A percentile compares a stretch with the other conserved stretches of the same genome.
Conservation (phyloP, 2,888 invertebrate genomes). For the Agrenia bidenticulata region DNA sequence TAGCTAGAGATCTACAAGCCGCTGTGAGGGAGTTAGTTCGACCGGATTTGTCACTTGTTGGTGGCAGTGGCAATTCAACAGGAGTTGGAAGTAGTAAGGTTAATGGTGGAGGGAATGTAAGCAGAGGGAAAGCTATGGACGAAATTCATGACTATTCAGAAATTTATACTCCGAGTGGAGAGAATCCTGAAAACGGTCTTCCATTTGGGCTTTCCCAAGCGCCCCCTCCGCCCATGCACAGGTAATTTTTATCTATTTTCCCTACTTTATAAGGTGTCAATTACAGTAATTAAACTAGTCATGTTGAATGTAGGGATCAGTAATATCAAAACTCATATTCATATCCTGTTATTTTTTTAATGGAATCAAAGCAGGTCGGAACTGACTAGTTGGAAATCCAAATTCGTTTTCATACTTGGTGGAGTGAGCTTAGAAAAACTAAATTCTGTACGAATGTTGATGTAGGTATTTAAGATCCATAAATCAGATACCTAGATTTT, state of each 20-base stretch:
- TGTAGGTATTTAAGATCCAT: too few relatives aligned
- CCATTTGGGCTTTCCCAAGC: conserved; percentile 61
- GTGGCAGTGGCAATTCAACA: conserved; percentile 55
- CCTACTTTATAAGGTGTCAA: too few relatives aligned
- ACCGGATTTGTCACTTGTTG: conserved; percentile 45
- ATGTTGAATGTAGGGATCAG: too few relatives aligned
- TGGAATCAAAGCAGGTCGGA: too few relatives aligned
- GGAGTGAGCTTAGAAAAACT: too few relatives aligned
- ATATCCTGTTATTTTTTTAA: too few relatives aligned
- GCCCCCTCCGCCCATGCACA: conserved; percentile 86
- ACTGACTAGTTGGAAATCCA: too few relatives aligned
- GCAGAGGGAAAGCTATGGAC: conserved; percentile 49
- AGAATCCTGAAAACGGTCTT: conserved; percentile 57
- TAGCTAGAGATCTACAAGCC: conserved; percentile 62
- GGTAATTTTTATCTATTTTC: conserved; percentile 58
- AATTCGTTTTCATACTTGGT: too few relatives aligned
- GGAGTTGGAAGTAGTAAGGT: conserved; percentile 55
- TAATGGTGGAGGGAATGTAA: conserved; percentile 30
- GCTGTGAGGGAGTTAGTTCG: conserved; percentile 63
- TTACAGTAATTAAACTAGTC: too few relatives aligned
- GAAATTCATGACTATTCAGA: conserved; percentile 82
- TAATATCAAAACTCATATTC: too few relatives aligned
- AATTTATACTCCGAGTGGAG: conserved; percentile 88
- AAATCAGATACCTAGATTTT: too few relatives aligned
- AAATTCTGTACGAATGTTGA: too few relatives aligned